Evolutionary conservation across 1,140 invertebrate species (phyloP).

Genomic region (Drosophila micromelanica): DNA sequence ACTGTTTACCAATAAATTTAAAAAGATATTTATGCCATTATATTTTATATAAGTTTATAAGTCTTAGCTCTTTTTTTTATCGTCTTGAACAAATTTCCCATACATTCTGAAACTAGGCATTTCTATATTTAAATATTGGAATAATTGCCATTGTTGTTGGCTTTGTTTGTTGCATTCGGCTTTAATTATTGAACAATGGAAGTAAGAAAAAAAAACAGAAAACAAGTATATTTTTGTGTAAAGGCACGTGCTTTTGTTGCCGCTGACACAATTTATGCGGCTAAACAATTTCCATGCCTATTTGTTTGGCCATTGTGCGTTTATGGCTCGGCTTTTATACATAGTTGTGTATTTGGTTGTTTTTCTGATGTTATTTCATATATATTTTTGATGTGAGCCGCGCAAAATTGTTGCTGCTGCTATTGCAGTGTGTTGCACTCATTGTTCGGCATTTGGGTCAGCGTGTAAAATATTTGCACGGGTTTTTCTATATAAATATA

Average conservation of each 20-base stretch:
- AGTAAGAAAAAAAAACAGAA: neutral
- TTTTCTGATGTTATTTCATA: neutral
- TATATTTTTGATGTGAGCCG: conserved; percentile 10
- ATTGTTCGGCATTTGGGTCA: conserved; percentile 56
- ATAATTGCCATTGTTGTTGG: conserved; percentile 17
- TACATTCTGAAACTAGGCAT: neutral
- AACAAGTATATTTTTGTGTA: neutral
- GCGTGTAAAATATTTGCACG: conserved; percentile 9
- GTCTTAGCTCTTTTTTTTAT: neutral
- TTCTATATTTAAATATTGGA: conserved; percentile 10
- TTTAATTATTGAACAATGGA: conserved; percentile 20
- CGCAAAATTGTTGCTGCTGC: conserved; percentile 8
- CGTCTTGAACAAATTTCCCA: neutral
- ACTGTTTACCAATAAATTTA: too few species aligned
- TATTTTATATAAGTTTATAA: neutral
- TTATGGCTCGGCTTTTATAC: conserved; percentile 46
- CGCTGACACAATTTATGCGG: conserved; percentile 59
- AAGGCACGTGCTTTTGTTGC: conserved; percentile 43
- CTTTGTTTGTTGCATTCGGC: conserved; percentile 14
- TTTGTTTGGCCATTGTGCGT: conserved; percentile 46
- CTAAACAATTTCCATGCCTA: conserved; percentile 48
- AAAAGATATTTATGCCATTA: too few species aligned
- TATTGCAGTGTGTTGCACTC: conserved; percentile 38
- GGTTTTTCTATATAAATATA: neutral
- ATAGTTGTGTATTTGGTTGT: conserved; percentile 6